Evolutionary conservation across 2,888 invertebrate genomes (phyloP), one percentile per base, ranked within the genome.

Genomic region (Teleiodes luculella): DNA sequence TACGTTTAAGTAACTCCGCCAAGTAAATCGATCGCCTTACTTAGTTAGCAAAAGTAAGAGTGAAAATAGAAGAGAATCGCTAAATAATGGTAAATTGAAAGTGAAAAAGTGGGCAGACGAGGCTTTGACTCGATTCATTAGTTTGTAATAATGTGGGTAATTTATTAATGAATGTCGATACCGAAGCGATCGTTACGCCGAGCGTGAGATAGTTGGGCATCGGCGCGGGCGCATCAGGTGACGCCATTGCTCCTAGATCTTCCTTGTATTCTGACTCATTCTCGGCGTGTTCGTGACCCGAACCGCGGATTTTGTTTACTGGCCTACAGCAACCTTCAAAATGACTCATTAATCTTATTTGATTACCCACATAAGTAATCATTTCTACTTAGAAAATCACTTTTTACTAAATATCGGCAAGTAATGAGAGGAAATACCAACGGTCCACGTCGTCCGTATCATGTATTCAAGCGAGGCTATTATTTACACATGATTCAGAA

Each of bases 251-350:
- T 68, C 76, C 80, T 70, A 76, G 79, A 81, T 84, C 86, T 86
- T 87, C 87, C 86, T 86, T 72, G 73, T 80, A 74, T 48, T 61
- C 67, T 88, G 88, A 88, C 73, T 88, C 87, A 89, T 74, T 69
- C 56, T 53, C 62, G 59, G 50, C 68, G 58, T 70, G 78, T 66
- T 87, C 87, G 86, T 87, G 87, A 87, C 85, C 86, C 70, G 79
- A 62, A 68, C 74, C 60, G 74, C 73, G 73, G 76, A 80, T 83
- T 86, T 80, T 76, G 77, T 78, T 81, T 76, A 71, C 70, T 68
- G 75, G 70, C 73, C 68, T 61, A 74, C 64, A 67, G 71, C 73
- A 76, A 67, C 76, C 78, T 78, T 76, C 72, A 64, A 60, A 67
- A 68, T 74, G 70, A 78, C 69, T 75, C 74, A 77, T 68, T 67